phyloP scores from a whole-genome alignment of 2,113 vertebrate genomes.

The Micromys minutus region DNA sequence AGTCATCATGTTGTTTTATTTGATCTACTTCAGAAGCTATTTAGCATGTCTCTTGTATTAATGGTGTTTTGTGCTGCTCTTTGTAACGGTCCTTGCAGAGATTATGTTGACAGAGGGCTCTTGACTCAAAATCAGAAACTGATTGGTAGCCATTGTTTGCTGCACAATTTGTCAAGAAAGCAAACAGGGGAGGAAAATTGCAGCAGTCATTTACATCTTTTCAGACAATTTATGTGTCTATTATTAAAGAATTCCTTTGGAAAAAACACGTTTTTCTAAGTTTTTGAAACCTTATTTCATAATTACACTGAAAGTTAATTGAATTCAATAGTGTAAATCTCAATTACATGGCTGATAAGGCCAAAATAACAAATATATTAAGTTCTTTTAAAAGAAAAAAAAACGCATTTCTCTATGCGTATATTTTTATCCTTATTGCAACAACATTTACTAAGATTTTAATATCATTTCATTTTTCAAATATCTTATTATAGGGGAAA shows the following conservation, averaged over 20 bases:
- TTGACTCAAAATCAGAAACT: neutral
- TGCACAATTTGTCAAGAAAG: neutral
- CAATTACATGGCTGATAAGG: neutral
- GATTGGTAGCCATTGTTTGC: neutral
- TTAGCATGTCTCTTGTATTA: neutral
- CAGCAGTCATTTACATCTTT: neutral
- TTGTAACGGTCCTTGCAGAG: neutral
- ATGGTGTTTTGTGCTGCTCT: neutral
- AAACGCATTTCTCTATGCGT: no score
- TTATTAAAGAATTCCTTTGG: neutral
- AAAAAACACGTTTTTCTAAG: neutral
- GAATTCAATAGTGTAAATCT: neutral
- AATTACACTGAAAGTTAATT: neutral
- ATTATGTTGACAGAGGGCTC: neutral
- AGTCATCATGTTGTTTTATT: neutral
- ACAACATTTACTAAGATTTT: neutral
- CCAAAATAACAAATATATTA: neutral
- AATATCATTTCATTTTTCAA: neutral
- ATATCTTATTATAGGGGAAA: neutral
- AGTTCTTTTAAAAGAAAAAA: neutral
- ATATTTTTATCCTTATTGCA: neutral
- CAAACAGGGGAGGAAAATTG: neutral
- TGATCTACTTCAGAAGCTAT: neutral
- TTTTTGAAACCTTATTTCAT: neutral
- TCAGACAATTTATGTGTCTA: neutral